phyloP scores from a whole-genome alignment of 2,113 vertebrate species.

The Hippoglossus stenolepis region DNA sequence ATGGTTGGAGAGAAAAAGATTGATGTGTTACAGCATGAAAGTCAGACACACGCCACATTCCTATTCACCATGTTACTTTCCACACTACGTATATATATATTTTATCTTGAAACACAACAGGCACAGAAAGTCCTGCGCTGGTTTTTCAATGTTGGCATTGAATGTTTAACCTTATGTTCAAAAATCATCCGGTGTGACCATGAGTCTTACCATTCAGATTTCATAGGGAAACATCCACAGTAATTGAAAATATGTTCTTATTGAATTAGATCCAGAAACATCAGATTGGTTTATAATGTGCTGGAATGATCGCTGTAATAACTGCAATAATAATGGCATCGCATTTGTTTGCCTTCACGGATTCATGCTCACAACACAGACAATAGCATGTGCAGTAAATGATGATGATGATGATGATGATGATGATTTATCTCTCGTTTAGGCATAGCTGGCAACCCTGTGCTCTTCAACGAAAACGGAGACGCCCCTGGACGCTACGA shows the following conservation, averaged over 20 bases:
- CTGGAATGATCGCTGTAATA: background rate
- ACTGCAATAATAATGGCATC: background rate
- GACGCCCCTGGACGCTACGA: constrained; percentile 87
- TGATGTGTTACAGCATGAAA: no score
- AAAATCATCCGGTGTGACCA: background rate
- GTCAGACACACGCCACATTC: no score
- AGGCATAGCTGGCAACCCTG: constrained; percentile 96
- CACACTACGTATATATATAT: no score
- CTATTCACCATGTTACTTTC: no score
- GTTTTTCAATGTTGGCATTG: no score
- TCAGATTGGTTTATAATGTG: constrained; percentile 19
- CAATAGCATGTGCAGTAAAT: constrained; percentile 13
- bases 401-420: constrained; percentile 22
- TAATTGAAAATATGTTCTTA: no score
- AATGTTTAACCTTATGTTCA: no score
- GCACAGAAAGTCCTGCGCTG: no score
- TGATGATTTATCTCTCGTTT: constrained; percentile 47
- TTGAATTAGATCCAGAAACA: background rate
- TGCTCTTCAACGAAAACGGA: constrained; percentile 97
- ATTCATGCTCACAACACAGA: background rate
- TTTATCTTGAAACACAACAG: no score
- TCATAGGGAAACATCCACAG: background rate
- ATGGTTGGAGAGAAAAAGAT: no score
- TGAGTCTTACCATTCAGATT: no score
- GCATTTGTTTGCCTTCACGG: no score